Percentiles rank a stretch among this genome's conserved stretches.
These are phyloP conservation scores for Plotosus lineatus DNA, from an alignment of 2,113 vertebrate species.

Conservation along the genomic window DNA sequence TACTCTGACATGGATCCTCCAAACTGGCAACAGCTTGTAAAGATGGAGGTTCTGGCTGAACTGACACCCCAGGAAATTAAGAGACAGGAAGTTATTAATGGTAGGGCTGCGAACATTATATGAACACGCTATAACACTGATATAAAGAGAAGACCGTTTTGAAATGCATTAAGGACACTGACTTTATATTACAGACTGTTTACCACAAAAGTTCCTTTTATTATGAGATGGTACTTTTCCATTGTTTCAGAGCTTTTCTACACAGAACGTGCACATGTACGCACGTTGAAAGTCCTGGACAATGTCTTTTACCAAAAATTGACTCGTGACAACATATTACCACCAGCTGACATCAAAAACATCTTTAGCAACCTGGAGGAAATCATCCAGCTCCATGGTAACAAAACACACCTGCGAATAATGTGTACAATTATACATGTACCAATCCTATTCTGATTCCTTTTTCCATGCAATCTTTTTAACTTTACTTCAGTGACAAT, in stretches of 20 bases:
- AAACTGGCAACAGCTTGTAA: conserved; percentile 95
- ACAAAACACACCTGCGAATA: conserved; percentile 22
- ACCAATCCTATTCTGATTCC: no score
- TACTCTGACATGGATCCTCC: conserved; percentile 84
- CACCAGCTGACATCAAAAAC: conserved; percentile 80
- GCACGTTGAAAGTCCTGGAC: conserved; percentile 89
- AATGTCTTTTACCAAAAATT: conserved; percentile 91
- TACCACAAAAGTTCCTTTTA: neutral
- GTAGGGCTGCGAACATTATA: conserved; percentile 62
- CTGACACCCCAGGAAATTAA: conserved; percentile 90
- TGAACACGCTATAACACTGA: neutral
- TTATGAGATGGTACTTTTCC: neutral
- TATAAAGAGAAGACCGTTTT: neutral
- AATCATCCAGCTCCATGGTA: conserved; percentile 92
- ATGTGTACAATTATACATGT: neutral
- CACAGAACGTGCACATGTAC: conserved; percentile 89
- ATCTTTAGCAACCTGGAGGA: conserved; percentile 96
- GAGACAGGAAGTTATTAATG: conserved; percentile 97
- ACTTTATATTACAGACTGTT: neutral
- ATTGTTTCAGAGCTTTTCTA: conserved; percentile 85
- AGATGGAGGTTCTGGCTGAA: conserved; percentile 80
- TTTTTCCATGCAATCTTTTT: neutral
- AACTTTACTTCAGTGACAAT: conserved; percentile 74
- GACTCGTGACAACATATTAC: conserved; percentile 81
- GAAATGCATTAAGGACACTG: neutral